phyloP scores from a whole-genome alignment of 2,113 vertebrate species.

The Chauna torquata region DNA sequence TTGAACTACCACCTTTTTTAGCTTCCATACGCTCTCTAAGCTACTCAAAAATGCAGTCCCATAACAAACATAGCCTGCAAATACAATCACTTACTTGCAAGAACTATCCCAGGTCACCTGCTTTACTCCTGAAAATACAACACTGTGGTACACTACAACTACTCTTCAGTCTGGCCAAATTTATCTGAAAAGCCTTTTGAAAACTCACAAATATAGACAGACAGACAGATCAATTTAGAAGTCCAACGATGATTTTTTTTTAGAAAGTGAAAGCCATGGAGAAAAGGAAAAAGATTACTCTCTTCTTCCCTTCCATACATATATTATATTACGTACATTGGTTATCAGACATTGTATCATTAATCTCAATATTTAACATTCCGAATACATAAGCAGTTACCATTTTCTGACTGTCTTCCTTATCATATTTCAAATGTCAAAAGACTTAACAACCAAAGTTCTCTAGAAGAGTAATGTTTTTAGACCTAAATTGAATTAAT shows the following conservation, averaged over 20 bases:
- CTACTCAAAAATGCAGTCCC: background rate
- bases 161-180: background rate
- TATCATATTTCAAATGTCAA: background rate
- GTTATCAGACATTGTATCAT: background rate
- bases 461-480: background rate
- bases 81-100: background rate
- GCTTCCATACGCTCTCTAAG: background rate
- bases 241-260: background rate
- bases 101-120: background rate
- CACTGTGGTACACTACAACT: background rate
- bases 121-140: background rate
- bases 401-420: background rate
- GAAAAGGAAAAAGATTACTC: background rate
- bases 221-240: background rate
- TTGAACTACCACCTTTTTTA: background rate
- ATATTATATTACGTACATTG: background rate
- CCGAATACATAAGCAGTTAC: background rate
- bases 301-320: background rate
- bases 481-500: background rate
- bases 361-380: background rate
- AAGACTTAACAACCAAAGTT: background rate
- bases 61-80: background rate
- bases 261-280: background rate
- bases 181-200: background rate
- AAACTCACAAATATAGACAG: background rate